phyloP scores from a whole-genome alignment of 2,113 vertebrate genomes.

The Callithrix jacchus region DNA sequence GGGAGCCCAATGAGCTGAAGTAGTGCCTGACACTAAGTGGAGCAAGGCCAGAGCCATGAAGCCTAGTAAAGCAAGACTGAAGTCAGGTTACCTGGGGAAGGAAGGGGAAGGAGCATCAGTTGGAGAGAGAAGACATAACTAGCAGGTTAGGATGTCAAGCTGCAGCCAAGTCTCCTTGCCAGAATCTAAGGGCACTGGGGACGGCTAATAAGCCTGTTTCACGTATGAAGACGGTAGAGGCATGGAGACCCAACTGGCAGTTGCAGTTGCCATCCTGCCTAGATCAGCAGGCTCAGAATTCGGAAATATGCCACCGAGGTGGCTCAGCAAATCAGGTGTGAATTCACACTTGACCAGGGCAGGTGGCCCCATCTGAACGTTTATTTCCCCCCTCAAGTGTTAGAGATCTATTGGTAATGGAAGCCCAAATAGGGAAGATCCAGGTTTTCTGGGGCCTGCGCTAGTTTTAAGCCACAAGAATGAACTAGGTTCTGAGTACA shows the following conservation, averaged over 20 bases:
- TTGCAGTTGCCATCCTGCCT: neutral
- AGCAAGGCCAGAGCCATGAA: neutral
- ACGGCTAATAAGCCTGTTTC: no score
- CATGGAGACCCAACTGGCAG: neutral
- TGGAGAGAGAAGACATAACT: neutral
- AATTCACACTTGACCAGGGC: neutral
- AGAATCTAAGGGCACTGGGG: neutral
- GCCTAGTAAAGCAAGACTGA: neutral
- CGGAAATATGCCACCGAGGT: neutral
- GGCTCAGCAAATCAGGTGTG: neutral
- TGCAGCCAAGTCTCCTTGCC: neutral
- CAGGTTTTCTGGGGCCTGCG: neutral
- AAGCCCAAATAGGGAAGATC: accelerated
- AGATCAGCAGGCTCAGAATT: no score
- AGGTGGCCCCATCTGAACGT: neutral
- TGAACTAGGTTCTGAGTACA: accelerated
- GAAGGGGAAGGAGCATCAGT: no score
- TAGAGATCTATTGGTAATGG: neutral
- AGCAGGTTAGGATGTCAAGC: neutral
- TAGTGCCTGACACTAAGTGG: no score
- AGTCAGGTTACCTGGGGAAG: neutral
- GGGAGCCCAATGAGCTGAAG: neutral
- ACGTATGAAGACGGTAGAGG: accelerated
- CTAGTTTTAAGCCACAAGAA: neutral
- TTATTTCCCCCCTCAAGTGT: neutral